Percentiles rank a stretch among this genome's conserved stretches.
These are phyloP conservation scores for Tichodroma muraria DNA, from an alignment of 2,113 vertebrate genomes.

Conservation along the genomic window DNA sequence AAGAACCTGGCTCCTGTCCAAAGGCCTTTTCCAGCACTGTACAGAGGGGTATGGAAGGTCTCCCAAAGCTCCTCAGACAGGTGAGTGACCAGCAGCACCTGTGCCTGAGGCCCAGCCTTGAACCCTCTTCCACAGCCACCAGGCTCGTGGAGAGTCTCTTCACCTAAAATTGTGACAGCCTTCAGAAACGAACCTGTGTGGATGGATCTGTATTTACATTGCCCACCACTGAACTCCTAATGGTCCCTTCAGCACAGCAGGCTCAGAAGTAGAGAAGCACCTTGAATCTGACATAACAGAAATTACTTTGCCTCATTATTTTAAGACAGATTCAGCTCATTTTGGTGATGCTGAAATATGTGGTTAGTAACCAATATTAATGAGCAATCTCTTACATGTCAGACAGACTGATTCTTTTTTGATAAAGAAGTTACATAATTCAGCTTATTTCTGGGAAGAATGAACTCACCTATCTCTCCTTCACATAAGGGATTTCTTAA, in stretches of 20 bases:
- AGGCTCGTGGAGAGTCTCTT: rapidly evolving
- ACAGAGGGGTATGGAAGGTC: not conserved
- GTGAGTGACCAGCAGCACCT: not conserved
- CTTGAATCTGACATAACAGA: not conserved
- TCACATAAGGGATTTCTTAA: not conserved
- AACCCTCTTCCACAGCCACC: not conserved
- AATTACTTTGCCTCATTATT: not conserved
- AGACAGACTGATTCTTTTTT: not conserved
- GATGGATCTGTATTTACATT: too few relatives aligned
- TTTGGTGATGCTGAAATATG: not conserved
- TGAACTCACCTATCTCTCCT: not conserved
- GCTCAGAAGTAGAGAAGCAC: not conserved
- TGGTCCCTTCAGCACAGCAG: not conserved
- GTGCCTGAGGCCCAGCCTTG: not conserved
- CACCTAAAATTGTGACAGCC: not conserved
- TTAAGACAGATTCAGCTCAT: not conserved
- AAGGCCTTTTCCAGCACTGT: not conserved
- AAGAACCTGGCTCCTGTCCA: not conserved
- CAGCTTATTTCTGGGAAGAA: not conserved
- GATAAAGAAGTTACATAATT: not conserved
- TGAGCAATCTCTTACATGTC: not conserved
- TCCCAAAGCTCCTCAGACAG: not conserved
- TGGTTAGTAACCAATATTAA: not conserved
- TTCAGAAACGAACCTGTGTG: not conserved
- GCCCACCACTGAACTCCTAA: not conserved